Evolutionary conservation across 2,113 vertebrate genomes (phyloP), one percentile per base, ranked within the genome.

Genomic region (Indri indri): DNA sequence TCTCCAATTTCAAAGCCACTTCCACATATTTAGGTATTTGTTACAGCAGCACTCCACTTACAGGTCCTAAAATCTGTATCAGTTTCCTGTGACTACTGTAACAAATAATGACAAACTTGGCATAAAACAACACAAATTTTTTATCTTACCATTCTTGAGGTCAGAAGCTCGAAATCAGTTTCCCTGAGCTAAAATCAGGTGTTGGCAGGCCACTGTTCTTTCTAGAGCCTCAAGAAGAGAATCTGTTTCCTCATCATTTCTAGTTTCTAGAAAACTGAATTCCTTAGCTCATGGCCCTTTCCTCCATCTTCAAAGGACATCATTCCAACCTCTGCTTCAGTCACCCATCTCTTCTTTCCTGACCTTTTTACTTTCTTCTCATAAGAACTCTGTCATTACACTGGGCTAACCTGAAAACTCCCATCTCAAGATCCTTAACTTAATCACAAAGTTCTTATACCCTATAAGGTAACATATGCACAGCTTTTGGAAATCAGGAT

Each of bases 401-500:
- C 1, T 14, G 13, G 27, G 20, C 61, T n/a, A 27, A 70, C 79
- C 23, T 70, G 30, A 30, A 68, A 84, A 40, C 52, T 22, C 59
- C 45, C 14, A 42, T 77, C 71, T 66, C 70, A 92, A 66, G 30
- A 45, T n/a, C 57, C 45, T 85, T 63, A 74, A 54, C n/a, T 61
- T 73, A 82, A 89, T 65, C 47, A 59, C 23, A 57, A 81, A 81
- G 63, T 68, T 68, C 17, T 16, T n/a, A 18, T 68, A 68, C 7
- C 65, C 65, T n/a, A 18, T 79, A 79, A 57, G 10, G 25, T 47
- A 47, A 59, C 30, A 40, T 23, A 45, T 23, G 34, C 14, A 61
- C 34, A 89, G 77, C 16, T 88, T 95, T 81, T 93, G 17, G 23
- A 89, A 96, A 89, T 61, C 70, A 89, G 18, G 8, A 74, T n/a